These are phyloP conservation scores for Pseudoatta argentina DNA, from an alignment of 1,140 invertebrate species.

Conservation along the genomic window DNA sequence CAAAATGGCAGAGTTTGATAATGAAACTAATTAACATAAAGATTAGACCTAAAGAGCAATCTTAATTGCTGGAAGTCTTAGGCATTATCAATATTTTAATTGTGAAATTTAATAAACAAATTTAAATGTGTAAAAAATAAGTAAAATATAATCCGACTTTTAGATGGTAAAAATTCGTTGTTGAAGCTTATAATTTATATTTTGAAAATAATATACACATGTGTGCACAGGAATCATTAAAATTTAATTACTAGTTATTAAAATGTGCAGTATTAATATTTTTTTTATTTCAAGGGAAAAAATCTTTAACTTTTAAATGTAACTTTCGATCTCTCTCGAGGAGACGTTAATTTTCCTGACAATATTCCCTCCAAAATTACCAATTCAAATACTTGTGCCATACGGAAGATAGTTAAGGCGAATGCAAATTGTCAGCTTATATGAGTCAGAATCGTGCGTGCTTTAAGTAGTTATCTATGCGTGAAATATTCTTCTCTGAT, in stretches of 20 bases:
- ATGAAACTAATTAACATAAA: neutral
- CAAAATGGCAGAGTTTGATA: neutral
- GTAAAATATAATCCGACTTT: too few relatives aligned
- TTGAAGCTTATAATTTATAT: too few relatives aligned
- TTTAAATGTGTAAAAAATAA: too few relatives aligned
- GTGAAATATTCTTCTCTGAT: constrained; percentile 18
- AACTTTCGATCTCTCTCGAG: constrained; percentile 16
- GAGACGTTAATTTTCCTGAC: constrained; percentile 4
- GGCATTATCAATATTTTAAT: too few relatives aligned
- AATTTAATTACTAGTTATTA: constrained; percentile 16
- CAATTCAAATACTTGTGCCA: constrained; percentile 16
- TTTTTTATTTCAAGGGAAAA: neutral
- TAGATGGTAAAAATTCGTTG: too few relatives aligned
- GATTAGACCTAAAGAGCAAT: too few relatives aligned
- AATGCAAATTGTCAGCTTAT: constrained; percentile 17
- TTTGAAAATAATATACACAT: neutral
- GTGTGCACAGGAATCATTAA: neutral
- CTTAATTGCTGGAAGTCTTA: too few relatives aligned
- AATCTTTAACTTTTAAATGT: neutral
- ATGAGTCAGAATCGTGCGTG: constrained; percentile 37
- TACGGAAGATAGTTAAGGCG: constrained; percentile 19
- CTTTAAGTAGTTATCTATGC: constrained; percentile 25
- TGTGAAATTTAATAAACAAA: too few relatives aligned
- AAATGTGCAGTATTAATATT: neutral
- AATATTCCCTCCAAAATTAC: constrained; percentile 13